Base-by-base conservation (phyloP, 2,888 invertebrate genomes). In the Patella caerulea region DNA sequence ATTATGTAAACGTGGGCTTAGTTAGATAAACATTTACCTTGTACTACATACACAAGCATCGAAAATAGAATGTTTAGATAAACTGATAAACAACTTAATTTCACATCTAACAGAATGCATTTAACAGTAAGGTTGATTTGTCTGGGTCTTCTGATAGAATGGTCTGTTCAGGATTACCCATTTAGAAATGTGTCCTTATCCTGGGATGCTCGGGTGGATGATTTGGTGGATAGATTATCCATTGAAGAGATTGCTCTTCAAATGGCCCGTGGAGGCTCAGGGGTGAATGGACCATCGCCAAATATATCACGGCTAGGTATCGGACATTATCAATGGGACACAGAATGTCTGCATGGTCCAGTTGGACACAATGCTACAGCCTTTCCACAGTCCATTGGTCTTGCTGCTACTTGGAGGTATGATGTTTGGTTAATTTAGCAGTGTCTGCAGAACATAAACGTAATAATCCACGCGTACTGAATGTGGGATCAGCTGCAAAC, bases 331-430 rank as follows among this genome's bases (percentile, higher is more conserved):
- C 56, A 72, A 3, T 76, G 76, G 76, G 72, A 72, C 53, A 65
- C 72, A 11, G 72, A 76, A 72, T 76, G 76, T 72, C 59, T 72
- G 78, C 9, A 86, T 83, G 34, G 84, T 77, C 71, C 80, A 83
- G 70, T 65, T 71, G 65, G 81, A 74, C 53, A 83, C 80, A 74
- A 83, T 81, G 79, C 86, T 5, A 86, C 86, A 9, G 78, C 83
- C 14, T 86, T 86, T 74, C 85, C 85, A n/a, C 84, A 85, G 71
- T 81, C 86, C n/a, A 71, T 86, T n/a, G 85, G 85, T 17, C 80
- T 86, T 17, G 85, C 83, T 24, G 84, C 86, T n/a, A 71, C 84
- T 2, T 85, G 65, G 65, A 65, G 65, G 65, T 65, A 65, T 19
- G n/a, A 59, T 34, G 45, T 45, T 45, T 45, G 45, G 1, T 0